These are phyloP conservation scores for Atlantisia rogersi DNA, from an alignment of 2,113 vertebrate species.

Conservation along the genomic window DNA sequence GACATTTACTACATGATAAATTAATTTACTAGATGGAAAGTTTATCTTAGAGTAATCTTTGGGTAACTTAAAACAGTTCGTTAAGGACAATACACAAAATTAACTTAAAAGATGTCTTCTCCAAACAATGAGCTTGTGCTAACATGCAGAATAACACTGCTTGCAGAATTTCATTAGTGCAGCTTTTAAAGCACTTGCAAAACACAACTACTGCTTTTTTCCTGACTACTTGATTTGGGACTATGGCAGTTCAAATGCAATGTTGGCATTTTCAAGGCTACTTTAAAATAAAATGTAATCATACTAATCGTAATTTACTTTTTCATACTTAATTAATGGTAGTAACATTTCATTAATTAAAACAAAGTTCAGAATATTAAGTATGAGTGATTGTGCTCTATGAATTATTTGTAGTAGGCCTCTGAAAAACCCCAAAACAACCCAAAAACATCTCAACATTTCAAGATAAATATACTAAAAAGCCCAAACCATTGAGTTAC, in stretches of 20 bases:
- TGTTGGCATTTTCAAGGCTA: neutral
- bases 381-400: neutral
- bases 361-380: neutral
- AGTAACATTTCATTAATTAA: neutral
- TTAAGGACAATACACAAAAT: constrained; percentile 38
- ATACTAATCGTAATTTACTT: neutral
- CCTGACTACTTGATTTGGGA: neutral
- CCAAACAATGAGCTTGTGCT: constrained; percentile 8
- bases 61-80: constrained; percentile 38
- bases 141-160: constrained; percentile 30
- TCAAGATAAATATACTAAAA: neutral
- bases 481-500: neutral
- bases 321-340: neutral
- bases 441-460: neutral
- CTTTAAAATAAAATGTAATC: constrained; percentile 3
- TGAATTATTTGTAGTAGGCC: neutral
- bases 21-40: constrained; percentile 14
- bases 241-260: constrained; percentile 7
- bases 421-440: neutral
- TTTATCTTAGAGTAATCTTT: constrained; percentile 10
- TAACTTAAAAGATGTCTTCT: neutral
- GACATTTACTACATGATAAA: constrained; percentile 45
- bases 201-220: neutral
- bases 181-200: constrained; percentile 38
- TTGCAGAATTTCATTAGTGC: neutral